Evolutionary conservation across 2,888 invertebrate species (phyloP), one percentile per base, ranked within the genome.

Genomic region (Agrochola macilenta): DNA sequence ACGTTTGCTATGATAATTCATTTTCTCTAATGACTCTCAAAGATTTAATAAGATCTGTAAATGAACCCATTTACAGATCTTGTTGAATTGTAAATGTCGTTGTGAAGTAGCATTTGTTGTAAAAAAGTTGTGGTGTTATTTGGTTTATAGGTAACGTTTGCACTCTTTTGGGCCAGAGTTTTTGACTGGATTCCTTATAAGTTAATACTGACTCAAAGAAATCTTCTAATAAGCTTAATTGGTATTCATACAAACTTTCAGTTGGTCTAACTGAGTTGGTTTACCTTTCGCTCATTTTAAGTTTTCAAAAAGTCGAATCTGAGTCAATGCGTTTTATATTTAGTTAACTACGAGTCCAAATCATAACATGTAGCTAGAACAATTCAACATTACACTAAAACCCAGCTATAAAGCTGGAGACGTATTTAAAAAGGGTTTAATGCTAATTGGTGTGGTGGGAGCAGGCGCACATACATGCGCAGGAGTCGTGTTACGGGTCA

Each of bases 401-500:
- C 86, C 71, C 76, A 52, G 69, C 70, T 71, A 74, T 84, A 87
- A 84, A 84, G 78, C 80, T 81, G 76, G 82, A 83, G 85, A 84
- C 81, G 84, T 81, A 79, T 87, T 83, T 87, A 80, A 89, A 93
- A 93, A 91, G 91, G 92, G 91, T 92, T 92, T 86, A 90, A 91
- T 91, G 91, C 93, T 95, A 95, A 95, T 95, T 95, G 95, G 94
- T 93, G 93, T 90, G 93, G 90, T 91, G 84, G 90, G 88, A 87
- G 86, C 86, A 78, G 49, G 82, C 86, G 86, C 83, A 90, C 91
- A 89, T 90, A 90, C 91, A 89, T 90, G 92, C 94, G 94, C 94
- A 93, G 94, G 94, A 91, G 93, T 95, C 95, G 93, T 92, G 93
- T 95, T 93, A 93, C 95, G 93, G 93, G 92, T 90, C 91, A 91